These are phyloP conservation scores for Pteropus rufus DNA, from an alignment of 2,797 vertebrate species.

Conservation along the genomic window DNA sequence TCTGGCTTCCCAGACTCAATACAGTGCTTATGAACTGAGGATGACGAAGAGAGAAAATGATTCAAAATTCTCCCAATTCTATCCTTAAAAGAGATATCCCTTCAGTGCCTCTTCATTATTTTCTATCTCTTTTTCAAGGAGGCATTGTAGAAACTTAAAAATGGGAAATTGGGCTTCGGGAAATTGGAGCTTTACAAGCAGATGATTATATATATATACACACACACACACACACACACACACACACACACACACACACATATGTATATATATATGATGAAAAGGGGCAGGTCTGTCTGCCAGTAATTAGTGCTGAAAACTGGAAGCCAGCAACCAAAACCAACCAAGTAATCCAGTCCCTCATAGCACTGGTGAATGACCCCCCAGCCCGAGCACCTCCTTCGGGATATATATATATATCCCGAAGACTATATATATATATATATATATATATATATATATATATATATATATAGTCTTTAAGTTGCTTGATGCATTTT, in stretches of 20 bases:
- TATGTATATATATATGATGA: not conserved
- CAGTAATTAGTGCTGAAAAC: too few species aligned
- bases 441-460: too few species aligned
- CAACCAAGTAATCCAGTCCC: too few species aligned
- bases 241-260: too few species aligned
- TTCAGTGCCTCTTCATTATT: not conserved
- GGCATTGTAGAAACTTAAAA: not conserved
- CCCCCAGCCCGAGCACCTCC: too few species aligned
- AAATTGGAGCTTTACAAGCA: constrained; percentile 48
- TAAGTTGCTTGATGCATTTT: constrained; percentile 64
- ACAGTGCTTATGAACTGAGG: not conserved
- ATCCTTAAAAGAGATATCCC: not conserved
- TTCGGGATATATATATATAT: too few species aligned
- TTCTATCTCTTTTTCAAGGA: not conserved
- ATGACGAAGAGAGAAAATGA: not conserved
- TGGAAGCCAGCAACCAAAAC: too few species aligned
- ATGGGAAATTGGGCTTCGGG: not conserved
- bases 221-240: too few species aligned
- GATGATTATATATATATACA: not conserved
- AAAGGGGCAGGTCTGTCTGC: too few species aligned
- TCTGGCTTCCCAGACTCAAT: not conserved
- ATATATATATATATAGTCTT: not conserved
- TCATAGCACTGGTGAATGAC: too few species aligned
- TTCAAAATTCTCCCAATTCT: not conserved
- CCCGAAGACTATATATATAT: too few species aligned